phyloP scores from a whole-genome alignment of 2,888 invertebrate genomes.

The Taenaris catops region DNA sequence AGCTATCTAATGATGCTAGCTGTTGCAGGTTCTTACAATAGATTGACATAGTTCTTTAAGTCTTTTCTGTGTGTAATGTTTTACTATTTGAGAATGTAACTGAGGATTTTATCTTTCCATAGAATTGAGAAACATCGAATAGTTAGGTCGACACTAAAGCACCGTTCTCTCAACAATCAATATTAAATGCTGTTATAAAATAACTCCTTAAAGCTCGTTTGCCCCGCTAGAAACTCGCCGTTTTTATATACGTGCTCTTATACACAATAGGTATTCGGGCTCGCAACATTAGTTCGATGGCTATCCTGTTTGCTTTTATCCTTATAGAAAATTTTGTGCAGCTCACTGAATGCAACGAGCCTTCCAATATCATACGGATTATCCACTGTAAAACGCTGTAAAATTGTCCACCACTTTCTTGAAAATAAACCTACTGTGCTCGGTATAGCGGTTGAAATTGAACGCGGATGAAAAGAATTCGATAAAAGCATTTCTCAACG shows the following conservation, averaged over 20 bases:
- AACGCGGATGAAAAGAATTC: constrained; percentile 40
- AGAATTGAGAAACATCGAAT: no score
- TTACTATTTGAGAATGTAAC: no score
- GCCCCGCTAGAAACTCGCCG: constrained; percentile 15
- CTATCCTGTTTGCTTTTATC: constrained; percentile 79
- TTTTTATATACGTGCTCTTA: constrained; percentile 17
- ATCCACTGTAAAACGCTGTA: constrained; percentile 66
- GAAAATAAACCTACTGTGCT: constrained; percentile 38
- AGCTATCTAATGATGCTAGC: no score
- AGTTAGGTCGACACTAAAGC: no score
- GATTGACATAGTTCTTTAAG: no score
- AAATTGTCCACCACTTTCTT: constrained; percentile 33
- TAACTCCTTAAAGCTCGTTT: constrained; percentile 5
- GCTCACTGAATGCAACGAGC: constrained; percentile 73
- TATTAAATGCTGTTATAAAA: no score
- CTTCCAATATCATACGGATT: constrained; percentile 76
- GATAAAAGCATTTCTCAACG: no score
- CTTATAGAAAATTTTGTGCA: constrained; percentile 79
- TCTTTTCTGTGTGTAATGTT: no score
- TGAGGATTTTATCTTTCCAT: no score
- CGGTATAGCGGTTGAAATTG: constrained; percentile 41
- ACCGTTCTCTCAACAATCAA: no score
- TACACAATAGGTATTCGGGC: constrained; percentile 32
- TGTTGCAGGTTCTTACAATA: no score
- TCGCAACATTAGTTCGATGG: constrained; percentile 65